A percentile compares a stretch with the other conserved stretches of the same genome.
Conservation (phyloP, 2,797 vertebrate species). For the Microctenopoma steveboyesi region DNA sequence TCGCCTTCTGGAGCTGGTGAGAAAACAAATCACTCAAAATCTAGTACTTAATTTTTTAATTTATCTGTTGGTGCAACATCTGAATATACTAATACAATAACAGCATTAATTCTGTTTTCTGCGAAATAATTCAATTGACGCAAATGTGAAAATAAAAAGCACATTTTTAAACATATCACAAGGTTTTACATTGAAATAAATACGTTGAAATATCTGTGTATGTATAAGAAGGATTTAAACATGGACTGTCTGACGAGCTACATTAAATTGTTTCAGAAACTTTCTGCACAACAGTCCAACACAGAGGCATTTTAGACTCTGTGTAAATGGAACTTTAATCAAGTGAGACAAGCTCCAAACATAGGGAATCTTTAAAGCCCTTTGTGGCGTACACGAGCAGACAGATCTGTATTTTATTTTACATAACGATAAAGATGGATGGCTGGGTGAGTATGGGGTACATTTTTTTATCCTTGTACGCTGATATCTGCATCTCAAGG, state of each 20-base stretch:
- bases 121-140: too few relatives aligned
- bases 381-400: background rate
- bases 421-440: conserved; percentile 17
- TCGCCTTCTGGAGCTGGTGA: conserved; percentile 75
- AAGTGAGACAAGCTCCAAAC: conserved; percentile 15
- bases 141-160: conserved; percentile 4
- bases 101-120: too few relatives aligned
- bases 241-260: conserved; percentile 1
- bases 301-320: too few relatives aligned
- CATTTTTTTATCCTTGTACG: conserved; percentile 9
- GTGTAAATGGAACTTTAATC: background rate
- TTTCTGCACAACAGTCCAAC: conserved; percentile 3
- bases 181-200: too few relatives aligned
- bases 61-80: background rate
- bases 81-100: background rate
- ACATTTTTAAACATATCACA: background rate
- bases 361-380: too few relatives aligned
- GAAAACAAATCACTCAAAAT: conserved; percentile 42
- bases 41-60: background rate
- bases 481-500: conserved; percentile 28
- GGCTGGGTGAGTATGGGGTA: background rate
- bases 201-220: conserved; percentile 1
- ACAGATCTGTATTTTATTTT: conserved; percentile 26
- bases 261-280: conserved; percentile 9
- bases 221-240: conserved; percentile 21